Base-by-base conservation (phyloP, 2,797 vertebrate species). In the Pitangus sulphuratus region DNA sequence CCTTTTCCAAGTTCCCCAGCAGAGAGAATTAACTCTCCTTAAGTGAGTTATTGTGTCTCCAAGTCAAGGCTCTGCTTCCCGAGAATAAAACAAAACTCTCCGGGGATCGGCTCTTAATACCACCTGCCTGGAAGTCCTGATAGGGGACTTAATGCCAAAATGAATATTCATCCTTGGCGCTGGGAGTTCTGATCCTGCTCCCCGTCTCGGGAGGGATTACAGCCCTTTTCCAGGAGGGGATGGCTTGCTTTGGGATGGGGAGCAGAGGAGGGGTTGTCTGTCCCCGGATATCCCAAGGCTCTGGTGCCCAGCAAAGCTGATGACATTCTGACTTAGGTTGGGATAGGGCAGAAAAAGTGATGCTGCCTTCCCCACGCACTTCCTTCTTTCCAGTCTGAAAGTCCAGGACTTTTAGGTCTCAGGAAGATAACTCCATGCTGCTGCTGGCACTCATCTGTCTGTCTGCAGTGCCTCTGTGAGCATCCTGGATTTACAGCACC, bases 61-160 rank as follows among this genome's bases (percentile, higher is more conserved):
- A 56, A 95, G 91, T 83, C 94, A 81, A 53, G 95, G 97, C 96
- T 97, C 31, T 66, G 81, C 94, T 96, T 93, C 93, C 89, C 35
- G 44, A 96, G 92, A 93, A 94, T 95, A 95, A 94, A 93, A 84
- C 95, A 93, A 94, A 97, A 96, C 95, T 93, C 93, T 71, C 85
- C 14, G 17, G 93, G 88, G 96, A 91, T 47, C 53, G 2, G 3
- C 61, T 30, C 21, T 88, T 91, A 95, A 95, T 93, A 35, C 93
- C 85, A 92, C 84, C 77, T 87, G 94, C 81, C 66, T 79, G 61
- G 33, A 51, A 93, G 90, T 15, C 69, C 74, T 70, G 58, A 88
- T 61, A 88, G 57, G 39, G 40, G 64, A 22, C 58, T 90, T 68
- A 90, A 33, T 65, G 48, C 42, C 1, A 1, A 26, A 78, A 93